These are phyloP conservation scores for Cochlearius cochlearius DNA, from an alignment of 2,113 vertebrate species.

Conservation along the genomic window DNA sequence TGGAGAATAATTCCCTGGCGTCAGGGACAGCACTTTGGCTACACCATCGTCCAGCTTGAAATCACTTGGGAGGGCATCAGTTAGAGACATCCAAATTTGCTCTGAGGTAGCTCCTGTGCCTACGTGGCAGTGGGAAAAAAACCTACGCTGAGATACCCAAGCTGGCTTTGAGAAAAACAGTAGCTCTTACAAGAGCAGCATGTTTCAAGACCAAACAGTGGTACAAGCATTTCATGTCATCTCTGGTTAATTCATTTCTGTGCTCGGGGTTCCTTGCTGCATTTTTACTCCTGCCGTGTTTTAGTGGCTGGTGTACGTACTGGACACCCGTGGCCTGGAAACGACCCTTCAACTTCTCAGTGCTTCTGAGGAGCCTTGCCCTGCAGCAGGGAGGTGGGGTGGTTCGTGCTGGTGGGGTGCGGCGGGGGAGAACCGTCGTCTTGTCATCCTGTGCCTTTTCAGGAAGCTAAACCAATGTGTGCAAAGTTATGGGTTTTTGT, in stretches of 20 bases:
- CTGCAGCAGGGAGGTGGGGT: not conserved
- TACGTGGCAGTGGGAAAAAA: not conserved
- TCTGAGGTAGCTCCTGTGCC: not conserved
- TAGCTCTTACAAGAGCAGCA: not conserved
- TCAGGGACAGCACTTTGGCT: not conserved
- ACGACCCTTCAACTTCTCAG: not conserved
- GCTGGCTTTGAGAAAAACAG: not conserved
- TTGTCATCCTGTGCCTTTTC: not conserved
- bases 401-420: fast-evolving
- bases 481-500: not conserved
- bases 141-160: no score
- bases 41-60: not conserved
- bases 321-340: not conserved
- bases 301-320: not conserved
- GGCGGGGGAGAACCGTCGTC: fast-evolving
- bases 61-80: not conserved
- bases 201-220: not conserved
- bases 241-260: not conserved
- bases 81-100: not conserved
- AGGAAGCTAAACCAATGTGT: not conserved
- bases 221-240: not conserved
- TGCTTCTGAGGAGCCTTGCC: not conserved
- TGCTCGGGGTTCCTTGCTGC: not conserved
- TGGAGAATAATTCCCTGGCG: not conserved
- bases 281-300: not conserved